Conservation (phyloP, 2,888 invertebrate species). For the Cephus spinipes region DNA sequence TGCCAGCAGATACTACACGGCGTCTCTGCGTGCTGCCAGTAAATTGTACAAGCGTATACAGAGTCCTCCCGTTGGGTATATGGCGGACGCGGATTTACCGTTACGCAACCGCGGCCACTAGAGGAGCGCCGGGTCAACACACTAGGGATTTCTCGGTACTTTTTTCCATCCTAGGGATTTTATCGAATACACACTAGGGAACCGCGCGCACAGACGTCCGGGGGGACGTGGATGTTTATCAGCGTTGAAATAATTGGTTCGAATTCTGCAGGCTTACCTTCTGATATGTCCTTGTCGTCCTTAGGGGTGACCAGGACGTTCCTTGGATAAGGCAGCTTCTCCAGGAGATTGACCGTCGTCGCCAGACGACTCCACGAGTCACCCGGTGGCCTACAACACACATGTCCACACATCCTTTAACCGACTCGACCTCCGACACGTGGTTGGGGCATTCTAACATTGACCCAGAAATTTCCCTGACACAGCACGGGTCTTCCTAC, state of each 20-base stretch:
- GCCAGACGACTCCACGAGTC: constrained; percentile 86
- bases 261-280: constrained; percentile 41
- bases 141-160: background rate
- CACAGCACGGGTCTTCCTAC: background rate
- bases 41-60: background rate
- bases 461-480: background rate
- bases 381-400: constrained; percentile 72
- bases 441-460: background rate
- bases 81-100: constrained; percentile 44
- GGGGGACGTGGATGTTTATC: background rate
- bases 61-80: background rate
- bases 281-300: constrained; percentile 57
- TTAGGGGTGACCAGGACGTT: constrained; percentile 67
- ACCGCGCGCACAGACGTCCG: background rate
- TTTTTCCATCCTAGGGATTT: background rate
- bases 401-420: constrained; percentile 7
- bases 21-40: background rate
- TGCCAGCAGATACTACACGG: background rate
- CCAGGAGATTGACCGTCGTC: constrained; percentile 80
- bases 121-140: background rate
- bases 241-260: background rate
- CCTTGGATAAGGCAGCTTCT: constrained; percentile 73
- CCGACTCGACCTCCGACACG: background rate
- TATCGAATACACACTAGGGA: background rate
- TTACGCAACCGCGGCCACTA: constrained; percentile 47